A percentile compares a stretch with the other conserved stretches of the same genome.
These are phyloP conservation scores for Loxodonta africana DNA, from an alignment of 2,113 vertebrate genomes.

Conservation along the genomic window DNA sequence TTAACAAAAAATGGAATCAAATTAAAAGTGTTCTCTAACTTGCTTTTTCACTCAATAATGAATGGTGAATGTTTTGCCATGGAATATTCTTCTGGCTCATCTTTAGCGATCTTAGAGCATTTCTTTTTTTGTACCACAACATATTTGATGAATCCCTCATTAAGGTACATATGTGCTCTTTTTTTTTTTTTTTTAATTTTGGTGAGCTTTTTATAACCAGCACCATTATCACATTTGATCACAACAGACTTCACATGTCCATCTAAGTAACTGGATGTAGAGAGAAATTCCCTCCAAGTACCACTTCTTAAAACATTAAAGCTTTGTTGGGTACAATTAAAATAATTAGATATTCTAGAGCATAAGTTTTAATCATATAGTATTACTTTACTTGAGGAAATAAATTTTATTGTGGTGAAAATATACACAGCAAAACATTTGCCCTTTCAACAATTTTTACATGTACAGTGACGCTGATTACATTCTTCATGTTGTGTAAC, in stretches of 20 bases:
- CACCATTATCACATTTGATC: not conserved
- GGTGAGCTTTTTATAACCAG: not conserved
- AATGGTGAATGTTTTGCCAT: not conserved
- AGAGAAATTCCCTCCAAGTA: not conserved
- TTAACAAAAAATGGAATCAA: not conserved
- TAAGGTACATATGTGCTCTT: not conserved
- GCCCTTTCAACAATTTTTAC: too few relatives aligned
- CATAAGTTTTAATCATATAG: not conserved
- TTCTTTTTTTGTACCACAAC: not conserved
- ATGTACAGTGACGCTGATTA: too few relatives aligned
- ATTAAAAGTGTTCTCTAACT: not conserved
- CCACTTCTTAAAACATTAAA: not conserved
- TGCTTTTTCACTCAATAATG: not conserved
- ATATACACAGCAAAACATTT: too few relatives aligned
- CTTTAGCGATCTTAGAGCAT: not conserved
- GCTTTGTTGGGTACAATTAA: not conserved
- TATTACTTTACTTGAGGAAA: slow-evolving; percentile 13
- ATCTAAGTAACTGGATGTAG: not conserved
- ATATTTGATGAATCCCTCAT: not conserved
- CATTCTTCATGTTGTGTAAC: too few relatives aligned
- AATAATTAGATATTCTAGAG: not conserved
- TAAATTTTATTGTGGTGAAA: too few relatives aligned
- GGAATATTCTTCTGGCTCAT: not conserved
- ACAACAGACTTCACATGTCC: not conserved
- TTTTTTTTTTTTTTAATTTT: not conserved